Base-by-base conservation (phyloP, 1,140 invertebrate species). In the Conus ventricosus region DNA sequence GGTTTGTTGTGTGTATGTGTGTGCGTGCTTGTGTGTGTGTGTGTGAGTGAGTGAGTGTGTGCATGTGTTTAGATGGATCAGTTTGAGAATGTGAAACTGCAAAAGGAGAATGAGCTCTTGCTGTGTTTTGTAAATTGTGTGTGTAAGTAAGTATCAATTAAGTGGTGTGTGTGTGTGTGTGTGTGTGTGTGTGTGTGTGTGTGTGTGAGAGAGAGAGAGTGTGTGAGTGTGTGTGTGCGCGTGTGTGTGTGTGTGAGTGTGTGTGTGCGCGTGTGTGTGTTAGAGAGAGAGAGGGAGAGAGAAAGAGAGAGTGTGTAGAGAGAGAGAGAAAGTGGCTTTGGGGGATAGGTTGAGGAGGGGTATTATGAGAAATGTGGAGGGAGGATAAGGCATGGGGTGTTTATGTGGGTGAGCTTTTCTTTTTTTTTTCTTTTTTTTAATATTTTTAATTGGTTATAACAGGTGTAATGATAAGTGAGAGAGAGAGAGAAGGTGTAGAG, bases 141-240 rank as follows among this genome's bases (percentile, higher is more conserved):
- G 67, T 71, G 67, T 23, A 4, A 0, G 67, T 13, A 20, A 7
- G 67, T 71, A 20, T 20, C 1, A 4, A 15, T 8, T 60, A 60
- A 57, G 55, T 7, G 27, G 76, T 78, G 76, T 78, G 76, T 78
- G n/a, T 78, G 76, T 78, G 76, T 78, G n/a, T 39, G 76, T 51
- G 39, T 78, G 76, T 27, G 7, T 78, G 6, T 39, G 17, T 39
- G 39, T 51, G 7, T 17, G 1, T 78, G 25, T 17, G 6, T 39
- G 10, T 78, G 76, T 78, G 76, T 78, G 25, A 2, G 39, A 4
- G n/a, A 51, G 76, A 4, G n/a, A 51, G 76, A 51, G 76, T 78
- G 76, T 39, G 76, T 78, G 76, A 3, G 25, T 78, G 76, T 78
- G 76, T 78, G 76, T 78, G 76, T 78, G 76, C 51, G 76, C 51